Conservation (phyloP, 2,797 vertebrate genomes). For the Meriones psammophilus region DNA sequence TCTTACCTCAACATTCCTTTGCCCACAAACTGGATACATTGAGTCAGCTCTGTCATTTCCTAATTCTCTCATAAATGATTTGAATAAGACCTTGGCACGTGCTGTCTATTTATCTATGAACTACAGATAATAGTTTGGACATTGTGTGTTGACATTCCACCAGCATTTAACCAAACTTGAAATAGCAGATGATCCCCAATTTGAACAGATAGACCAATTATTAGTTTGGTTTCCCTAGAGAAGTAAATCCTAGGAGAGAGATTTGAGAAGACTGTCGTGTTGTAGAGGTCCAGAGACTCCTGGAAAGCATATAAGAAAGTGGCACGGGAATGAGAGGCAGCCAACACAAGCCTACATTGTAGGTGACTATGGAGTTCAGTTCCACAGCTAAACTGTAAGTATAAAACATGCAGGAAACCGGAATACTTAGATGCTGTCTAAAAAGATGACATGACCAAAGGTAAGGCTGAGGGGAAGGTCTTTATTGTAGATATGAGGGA, state of each 20-base stretch:
- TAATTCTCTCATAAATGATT: slow-evolving; percentile 49
- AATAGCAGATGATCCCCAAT: background rate
- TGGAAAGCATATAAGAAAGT: background rate
- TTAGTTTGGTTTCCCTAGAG: background rate
- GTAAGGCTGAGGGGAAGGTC: background rate
- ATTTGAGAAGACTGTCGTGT: background rate
- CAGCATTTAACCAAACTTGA: slow-evolving; percentile 30
- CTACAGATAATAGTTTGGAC: slow-evolving; percentile 23
- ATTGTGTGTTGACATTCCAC: background rate
- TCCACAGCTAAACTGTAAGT: background rate
- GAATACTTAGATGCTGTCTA: background rate
- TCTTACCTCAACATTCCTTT: slow-evolving; percentile 22
- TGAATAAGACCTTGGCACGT: slow-evolving; percentile 33
- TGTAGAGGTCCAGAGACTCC: background rate
- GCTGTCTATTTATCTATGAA: background rate
- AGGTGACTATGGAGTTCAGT: background rate
- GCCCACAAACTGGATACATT: background rate
- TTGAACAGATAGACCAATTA: background rate
- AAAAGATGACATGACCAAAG: too few species aligned
- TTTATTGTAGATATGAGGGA: background rate
- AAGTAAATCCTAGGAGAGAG: background rate
- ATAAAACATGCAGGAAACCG: background rate
- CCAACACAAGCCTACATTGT: background rate
- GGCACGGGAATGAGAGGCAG: background rate
- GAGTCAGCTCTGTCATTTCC: slow-evolving; percentile 31